phyloP scores from a whole-genome alignment of 2,113 vertebrate species.

The Calyptomena viridis region DNA sequence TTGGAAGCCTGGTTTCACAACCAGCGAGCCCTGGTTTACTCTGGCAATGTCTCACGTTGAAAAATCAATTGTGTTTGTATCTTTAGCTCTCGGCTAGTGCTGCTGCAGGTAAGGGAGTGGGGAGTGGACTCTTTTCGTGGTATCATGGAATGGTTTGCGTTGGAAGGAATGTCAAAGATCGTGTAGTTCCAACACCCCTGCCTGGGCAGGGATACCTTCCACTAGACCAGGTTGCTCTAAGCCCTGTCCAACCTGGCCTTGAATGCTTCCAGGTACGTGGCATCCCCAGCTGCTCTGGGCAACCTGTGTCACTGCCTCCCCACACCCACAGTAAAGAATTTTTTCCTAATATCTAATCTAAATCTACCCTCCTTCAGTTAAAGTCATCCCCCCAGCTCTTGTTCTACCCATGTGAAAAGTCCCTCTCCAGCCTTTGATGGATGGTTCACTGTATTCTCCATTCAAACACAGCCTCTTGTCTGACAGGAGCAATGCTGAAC shows the following conservation, averaged over 20 bases:
- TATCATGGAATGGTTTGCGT: background rate
- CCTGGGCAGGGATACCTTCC: background rate
- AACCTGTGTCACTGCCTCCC: background rate
- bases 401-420: background rate
- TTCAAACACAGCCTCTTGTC: background rate
- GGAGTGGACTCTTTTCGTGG: background rate
- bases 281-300: background rate
- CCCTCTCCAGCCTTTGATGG: background rate
- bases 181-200: background rate
- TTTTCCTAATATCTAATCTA: background rate
- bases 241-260: background rate
- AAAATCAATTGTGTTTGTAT: constrained; percentile 28
- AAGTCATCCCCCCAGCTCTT: background rate
- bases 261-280: background rate
- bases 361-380: background rate
- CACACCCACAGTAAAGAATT: background rate
- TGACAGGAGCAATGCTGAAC: background rate
- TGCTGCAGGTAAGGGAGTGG: background rate
- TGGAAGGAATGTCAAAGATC: background rate
- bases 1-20: constrained; percentile 18
- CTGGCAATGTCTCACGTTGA: constrained; percentile 31
- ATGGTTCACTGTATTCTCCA: rapidly evolving
- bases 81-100: background rate
- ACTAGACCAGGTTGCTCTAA: background rate
- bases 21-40: background rate